phyloP scores from a whole-genome alignment of 2,888 invertebrate genomes.

The Luperina nickerlii region DNA sequence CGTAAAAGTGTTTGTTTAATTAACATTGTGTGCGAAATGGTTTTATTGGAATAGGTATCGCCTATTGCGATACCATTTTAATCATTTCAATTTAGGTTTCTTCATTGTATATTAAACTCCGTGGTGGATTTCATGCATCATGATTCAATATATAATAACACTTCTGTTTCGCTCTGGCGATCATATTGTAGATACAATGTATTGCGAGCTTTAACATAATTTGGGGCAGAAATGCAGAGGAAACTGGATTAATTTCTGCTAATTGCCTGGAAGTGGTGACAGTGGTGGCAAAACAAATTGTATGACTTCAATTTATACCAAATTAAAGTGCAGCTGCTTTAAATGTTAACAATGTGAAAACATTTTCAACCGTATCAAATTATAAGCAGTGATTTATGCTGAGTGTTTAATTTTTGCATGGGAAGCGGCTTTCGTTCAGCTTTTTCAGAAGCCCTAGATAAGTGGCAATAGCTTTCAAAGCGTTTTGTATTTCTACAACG shows the following conservation, averaged over 20 bases:
- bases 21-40: slow-evolving; percentile 27
- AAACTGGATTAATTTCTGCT: slow-evolving; percentile 74
- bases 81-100: not conserved
- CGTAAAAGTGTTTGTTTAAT: slow-evolving; percentile 36
- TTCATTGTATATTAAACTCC: slow-evolving; percentile 1
- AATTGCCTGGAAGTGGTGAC: slow-evolving; percentile 76
- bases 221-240: slow-evolving; percentile 72
- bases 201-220: slow-evolving; percentile 43
- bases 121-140: slow-evolving; percentile 8
- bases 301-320: slow-evolving; percentile 71
- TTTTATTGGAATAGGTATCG: slow-evolving; percentile 35
- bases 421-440: not conserved
- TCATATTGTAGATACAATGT: slow-evolving; percentile 23
- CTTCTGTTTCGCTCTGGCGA: not conserved
- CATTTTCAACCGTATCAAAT: slow-evolving; percentile 6
- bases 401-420: not conserved
- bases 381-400: slow-evolving; percentile 1
- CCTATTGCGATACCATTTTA: not conserved
- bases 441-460: not conserved
- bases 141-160: slow-evolving; percentile 14
- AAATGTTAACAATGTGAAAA: slow-evolving; percentile 22
- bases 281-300: slow-evolving; percentile 74
- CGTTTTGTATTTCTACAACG: not conserved
- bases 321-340: slow-evolving; percentile 48
- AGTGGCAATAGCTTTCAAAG: too few species aligned